phyloP scores from a whole-genome alignment of 2,113 vertebrate species.

The Rhinichthys klamathensis region DNA sequence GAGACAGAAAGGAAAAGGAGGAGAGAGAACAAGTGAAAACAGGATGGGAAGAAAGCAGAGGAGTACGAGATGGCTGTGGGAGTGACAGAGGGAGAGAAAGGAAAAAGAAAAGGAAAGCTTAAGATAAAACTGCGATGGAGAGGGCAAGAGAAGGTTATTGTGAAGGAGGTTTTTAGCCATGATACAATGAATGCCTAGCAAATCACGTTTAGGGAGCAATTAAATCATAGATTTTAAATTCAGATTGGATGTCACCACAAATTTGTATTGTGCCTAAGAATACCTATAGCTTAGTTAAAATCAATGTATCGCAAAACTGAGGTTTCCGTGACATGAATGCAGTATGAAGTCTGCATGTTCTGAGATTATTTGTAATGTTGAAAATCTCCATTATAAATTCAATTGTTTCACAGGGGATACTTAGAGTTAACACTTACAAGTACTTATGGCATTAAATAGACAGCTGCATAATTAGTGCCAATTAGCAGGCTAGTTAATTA shows the following conservation, averaged over 20 bases:
- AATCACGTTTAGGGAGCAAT: neutral
- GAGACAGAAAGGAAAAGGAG: slow-evolving; percentile 38
- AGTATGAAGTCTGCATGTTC: too few relatives aligned
- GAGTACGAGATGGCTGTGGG: neutral
- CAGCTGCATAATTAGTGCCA: too few relatives aligned
- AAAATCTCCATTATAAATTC: too few relatives aligned
- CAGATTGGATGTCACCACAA: neutral
- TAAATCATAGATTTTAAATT: neutral
- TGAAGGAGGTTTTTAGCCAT: neutral
- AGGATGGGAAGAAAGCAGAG: slow-evolving; percentile 8
- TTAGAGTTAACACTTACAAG: too few relatives aligned
- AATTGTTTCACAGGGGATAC: too few relatives aligned
- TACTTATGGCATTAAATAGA: too few relatives aligned
- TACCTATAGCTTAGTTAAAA: too few relatives aligned
- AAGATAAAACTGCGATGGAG: neutral
- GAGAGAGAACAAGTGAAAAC: slow-evolving; percentile 21
- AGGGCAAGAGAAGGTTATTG: neutral
- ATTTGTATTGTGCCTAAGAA: neutral
- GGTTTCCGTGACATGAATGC: too few relatives aligned
- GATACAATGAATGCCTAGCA: neutral
- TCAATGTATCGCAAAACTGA: too few relatives aligned
- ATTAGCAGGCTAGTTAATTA: too few relatives aligned
- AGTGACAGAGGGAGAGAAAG: neutral
- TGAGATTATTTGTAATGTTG: too few relatives aligned
- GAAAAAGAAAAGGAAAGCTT: neutral